Conservation (phyloP, 2,797 vertebrate genomes). For the Melanotaenia maccullochi region DNA sequence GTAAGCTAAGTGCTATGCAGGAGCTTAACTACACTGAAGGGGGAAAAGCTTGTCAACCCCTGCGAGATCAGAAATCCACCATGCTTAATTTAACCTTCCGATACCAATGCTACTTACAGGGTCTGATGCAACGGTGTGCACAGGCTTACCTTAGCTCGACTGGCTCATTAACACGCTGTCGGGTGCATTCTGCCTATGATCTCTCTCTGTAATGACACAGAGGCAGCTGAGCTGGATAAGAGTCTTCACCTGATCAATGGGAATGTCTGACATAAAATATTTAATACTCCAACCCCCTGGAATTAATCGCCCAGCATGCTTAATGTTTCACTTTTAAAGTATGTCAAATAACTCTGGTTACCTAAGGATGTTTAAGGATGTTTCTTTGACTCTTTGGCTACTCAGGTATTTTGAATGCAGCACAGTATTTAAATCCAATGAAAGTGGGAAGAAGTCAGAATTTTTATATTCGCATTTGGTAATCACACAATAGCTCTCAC, state of each 20-base stretch:
- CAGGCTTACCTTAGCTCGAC: constrained; percentile 43
- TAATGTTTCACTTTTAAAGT: constrained; percentile 10
- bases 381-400: not conserved
- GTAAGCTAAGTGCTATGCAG: not conserved
- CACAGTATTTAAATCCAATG: not conserved
- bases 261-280: constrained; percentile 48
- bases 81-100: constrained; percentile 43
- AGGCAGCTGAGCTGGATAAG: constrained; percentile 54
- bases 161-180: constrained; percentile 55
- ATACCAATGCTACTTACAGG: not conserved
- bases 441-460: constrained; percentile 1
- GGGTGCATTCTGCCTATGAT: constrained; percentile 55
- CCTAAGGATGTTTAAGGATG: not conserved
- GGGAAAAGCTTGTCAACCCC: constrained; percentile 3
- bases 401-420: constrained; percentile 5
- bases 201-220: constrained; percentile 45
- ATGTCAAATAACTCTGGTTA: not conserved
- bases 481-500: too few relatives aligned
- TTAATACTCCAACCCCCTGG: constrained; percentile 27
- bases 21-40: constrained; percentile 2
- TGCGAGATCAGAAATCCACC: constrained; percentile 27
- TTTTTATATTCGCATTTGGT: not conserved
- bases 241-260: constrained; percentile 55
- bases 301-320: constrained; percentile 20
- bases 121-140: constrained; percentile 44